Evolutionary conservation across 1,140 invertebrate genomes (phyloP).

Genomic region (Ostrea denselamellosa): DNA sequence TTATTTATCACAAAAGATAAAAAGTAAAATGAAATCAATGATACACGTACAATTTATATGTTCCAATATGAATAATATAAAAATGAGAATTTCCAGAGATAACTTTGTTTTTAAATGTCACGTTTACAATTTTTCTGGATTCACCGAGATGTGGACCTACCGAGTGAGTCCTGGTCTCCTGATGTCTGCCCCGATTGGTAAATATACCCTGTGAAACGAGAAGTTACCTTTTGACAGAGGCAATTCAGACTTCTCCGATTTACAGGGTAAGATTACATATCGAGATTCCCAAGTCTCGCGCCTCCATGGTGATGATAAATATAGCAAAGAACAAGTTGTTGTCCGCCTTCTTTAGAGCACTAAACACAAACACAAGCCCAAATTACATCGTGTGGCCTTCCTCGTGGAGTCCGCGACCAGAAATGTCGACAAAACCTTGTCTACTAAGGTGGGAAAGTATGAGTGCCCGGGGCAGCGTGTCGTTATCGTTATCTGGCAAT

Average conservation of each 20-base stretch:
- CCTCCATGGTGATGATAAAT: slow-evolving; percentile 32
- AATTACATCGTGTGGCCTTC: neutral
- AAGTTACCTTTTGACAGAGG: slow-evolving; percentile 56
- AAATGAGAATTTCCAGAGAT: neutral
- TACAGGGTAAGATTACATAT: slow-evolving; percentile 71
- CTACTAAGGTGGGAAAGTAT: slow-evolving; percentile 23
- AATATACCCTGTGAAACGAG: slow-evolving; percentile 76
- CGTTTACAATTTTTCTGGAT: too few species aligned
- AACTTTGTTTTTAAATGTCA: neutral
- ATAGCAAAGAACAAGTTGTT: slow-evolving; percentile 8
- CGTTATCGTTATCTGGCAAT: slow-evolving; percentile 42
- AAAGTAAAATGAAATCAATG: too few species aligned
- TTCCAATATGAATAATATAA: too few species aligned
- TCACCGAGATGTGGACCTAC: neutral
- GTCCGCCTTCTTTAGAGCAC: slow-evolving; percentile 1
- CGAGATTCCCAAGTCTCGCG: slow-evolving; percentile 51
- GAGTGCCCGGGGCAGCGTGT: neutral
- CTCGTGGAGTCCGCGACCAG: neutral
- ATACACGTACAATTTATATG: too few species aligned
- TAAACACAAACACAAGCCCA: slow-evolving; percentile 19
- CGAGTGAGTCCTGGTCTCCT: neutral
- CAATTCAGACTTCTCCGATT: slow-evolving; percentile 70
- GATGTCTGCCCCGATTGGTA: slow-evolving; percentile 51
- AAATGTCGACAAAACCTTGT: slow-evolving; percentile 28
- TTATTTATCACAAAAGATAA: too few species aligned